Base-by-base conservation (phyloP, 2,113 vertebrate genomes). In the Tringa solitaria region DNA sequence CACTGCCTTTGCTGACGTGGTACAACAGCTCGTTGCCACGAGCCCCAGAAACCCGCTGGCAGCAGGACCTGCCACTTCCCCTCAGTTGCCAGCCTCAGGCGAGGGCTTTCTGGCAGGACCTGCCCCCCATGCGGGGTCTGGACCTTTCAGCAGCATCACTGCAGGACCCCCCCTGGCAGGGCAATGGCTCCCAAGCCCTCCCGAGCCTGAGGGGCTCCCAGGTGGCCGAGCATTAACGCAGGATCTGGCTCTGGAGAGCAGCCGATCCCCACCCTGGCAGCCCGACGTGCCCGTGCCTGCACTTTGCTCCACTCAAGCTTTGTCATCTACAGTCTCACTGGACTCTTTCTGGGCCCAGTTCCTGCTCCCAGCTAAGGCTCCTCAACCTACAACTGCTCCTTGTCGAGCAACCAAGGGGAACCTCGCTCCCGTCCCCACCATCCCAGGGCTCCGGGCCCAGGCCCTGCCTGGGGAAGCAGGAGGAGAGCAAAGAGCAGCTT, bases 371-470 rank as follows among this genome's bases (percentile, higher is more conserved):
- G 43, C 23, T 26, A 26, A 27, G 48, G 57, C 51, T 74, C 56
- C 56, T 2, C 60, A 20, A 10, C 4, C 2, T 35, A 14, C 6
- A 16, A 1, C 17, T 9, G n/a, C 28, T 53, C 23, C 33, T 8
- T 4, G 3, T 20, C 10, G 24, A 28, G 11, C 6, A 4, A 8
- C 6, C 10, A 30, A 3, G 5, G 17, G 41, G 37, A 57, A 30
- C 50, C 35, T 10, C 0, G 4, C 16, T 17, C 35, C 2, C 8
- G 24, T 6, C 1, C 0, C 14, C 1, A 0, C 20, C 19, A 22
- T 13, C 26, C 30, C 28, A 2, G 26, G 48, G 65, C 19, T 0
- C 43, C 0, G 3, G 26, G 37, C 56, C 27, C 13, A 24, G 43
- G 18, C 35, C n/a, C 21, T 6, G 57, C 10, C 2, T 22, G 9